Evolutionary conservation across 92 coral and sea anemone genomes (phyloP), one percentile per base, ranked within the genome.

Genomic region (Porites evermanni): DNA sequence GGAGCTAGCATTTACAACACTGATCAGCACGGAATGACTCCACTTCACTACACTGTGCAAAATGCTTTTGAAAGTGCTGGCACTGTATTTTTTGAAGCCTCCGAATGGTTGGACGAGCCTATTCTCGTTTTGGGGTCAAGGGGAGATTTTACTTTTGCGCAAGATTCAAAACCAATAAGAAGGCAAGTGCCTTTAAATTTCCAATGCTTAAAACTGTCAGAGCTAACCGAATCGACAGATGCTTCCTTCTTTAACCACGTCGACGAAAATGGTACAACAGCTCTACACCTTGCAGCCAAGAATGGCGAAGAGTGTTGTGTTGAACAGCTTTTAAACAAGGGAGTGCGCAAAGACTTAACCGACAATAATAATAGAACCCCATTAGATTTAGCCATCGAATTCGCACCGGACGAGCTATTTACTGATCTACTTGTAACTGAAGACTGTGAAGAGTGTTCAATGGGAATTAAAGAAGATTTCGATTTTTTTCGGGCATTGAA

Each of bases 281-380:
- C 92, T 16, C 68, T 93, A n/a, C 94, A 91, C 85, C 83, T 82
- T 20, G 96, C 96, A 0, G 90, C 88, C 19, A 52, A 58, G 58
- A 78, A 67, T 18, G 96, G 88, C 2, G 66, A 87, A 38, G 90
- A 75, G 74, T 81, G 91, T 24, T 72, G 58, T 10, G 56, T 72
- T n/a, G n/a, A n/a, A n/a, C 52, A 61, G 18, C 69, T 87, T 21
- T 59, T 87, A 2, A 9, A 18, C 8, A 44, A 17, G 18, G 70
- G 75, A 0, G 79, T 32, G 12, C 60, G 53, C 1, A 44, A 12
- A 13, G 64, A 73, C 50, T 64, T 65, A 18, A 20, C 32, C 2
- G 80, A 83, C 12, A 0, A 19, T 13, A 13, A 63, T 17, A 32
- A 51, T 10, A 65, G 24, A 20, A 73, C 80, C 16, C 64, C 87